Conservation (phyloP, 2,113 vertebrate species). For the Oenanthe oenanthe region DNA sequence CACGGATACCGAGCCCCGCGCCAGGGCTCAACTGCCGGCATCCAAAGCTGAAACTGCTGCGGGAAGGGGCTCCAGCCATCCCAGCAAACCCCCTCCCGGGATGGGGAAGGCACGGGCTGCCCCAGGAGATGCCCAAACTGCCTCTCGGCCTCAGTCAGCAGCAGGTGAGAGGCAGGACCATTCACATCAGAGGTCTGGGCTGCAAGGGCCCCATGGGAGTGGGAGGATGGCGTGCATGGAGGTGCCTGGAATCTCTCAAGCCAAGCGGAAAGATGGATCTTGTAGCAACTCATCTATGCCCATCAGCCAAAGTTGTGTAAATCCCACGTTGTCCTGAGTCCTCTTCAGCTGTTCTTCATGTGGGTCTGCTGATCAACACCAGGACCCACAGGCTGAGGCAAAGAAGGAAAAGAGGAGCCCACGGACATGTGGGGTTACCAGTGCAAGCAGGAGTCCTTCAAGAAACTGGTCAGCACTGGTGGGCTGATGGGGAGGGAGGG, state of each 20-base stretch:
- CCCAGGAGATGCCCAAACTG: not conserved
- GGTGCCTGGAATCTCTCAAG: not conserved
- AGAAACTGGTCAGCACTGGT: not conserved
- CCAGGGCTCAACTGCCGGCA: not conserved
- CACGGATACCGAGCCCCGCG: not conserved
- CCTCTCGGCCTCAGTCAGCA: not conserved
- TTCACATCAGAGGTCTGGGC: not conserved
- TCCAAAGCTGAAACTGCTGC: not conserved
- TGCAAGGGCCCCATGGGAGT: not conserved
- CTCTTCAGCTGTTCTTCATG: not conserved
- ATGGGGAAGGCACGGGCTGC: not conserved
- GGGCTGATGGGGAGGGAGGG: not conserved
- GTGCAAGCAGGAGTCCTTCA: not conserved
- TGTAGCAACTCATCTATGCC: not conserved
- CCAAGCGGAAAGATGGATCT: not conserved
- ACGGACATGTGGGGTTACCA: rapidly evolving
- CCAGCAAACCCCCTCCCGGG: not conserved
- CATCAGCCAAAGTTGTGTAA: not conserved
- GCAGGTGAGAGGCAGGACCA: not conserved
- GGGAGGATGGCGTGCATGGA: not conserved
- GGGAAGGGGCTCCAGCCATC: not conserved
- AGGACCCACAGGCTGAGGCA: not conserved
- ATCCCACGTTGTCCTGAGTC: not conserved
- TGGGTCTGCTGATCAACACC: not conserved
- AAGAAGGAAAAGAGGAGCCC: not conserved